These are phyloP conservation scores for Xerus inauris DNA, from an alignment of 2,113 vertebrate species.

Conservation along the genomic window DNA sequence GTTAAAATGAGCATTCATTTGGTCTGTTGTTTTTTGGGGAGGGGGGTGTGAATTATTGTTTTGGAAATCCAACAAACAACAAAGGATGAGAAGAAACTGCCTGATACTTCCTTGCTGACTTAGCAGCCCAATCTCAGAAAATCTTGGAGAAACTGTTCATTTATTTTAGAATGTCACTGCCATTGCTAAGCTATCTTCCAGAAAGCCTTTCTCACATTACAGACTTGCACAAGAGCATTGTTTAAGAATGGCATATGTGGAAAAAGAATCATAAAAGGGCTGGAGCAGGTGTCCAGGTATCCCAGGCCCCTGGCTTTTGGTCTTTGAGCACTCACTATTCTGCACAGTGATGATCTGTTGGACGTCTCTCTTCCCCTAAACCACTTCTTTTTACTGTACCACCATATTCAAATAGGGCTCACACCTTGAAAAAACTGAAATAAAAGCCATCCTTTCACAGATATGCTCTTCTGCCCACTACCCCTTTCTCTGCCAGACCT, in stretches of 20 bases:
- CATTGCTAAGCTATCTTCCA: background rate
- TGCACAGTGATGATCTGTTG: too few species aligned
- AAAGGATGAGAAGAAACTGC: background rate
- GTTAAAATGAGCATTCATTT: background rate
- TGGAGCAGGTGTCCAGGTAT: accelerated
- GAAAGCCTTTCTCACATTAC: background rate
- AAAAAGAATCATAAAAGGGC: too few species aligned
- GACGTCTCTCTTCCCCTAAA: background rate
- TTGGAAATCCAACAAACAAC: background rate
- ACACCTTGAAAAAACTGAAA: background rate
- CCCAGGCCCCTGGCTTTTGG: background rate
- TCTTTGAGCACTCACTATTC: background rate
- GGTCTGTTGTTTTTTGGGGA: background rate
- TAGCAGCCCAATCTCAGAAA: background rate
- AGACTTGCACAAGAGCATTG: too few species aligned
- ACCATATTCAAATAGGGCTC: background rate
- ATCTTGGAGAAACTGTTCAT: background rate
- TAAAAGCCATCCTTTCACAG: background rate
- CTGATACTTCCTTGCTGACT: background rate
- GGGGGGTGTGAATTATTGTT: background rate
- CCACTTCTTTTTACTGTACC: background rate
- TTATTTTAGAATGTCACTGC: background rate
- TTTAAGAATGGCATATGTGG: background rate
- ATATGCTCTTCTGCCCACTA: background rate
- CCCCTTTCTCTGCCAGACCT: background rate